These are phyloP conservation scores for Rotaria magnacalcarata DNA, from an alignment of 2,888 invertebrate species.

Conservation along the genomic window DNA sequence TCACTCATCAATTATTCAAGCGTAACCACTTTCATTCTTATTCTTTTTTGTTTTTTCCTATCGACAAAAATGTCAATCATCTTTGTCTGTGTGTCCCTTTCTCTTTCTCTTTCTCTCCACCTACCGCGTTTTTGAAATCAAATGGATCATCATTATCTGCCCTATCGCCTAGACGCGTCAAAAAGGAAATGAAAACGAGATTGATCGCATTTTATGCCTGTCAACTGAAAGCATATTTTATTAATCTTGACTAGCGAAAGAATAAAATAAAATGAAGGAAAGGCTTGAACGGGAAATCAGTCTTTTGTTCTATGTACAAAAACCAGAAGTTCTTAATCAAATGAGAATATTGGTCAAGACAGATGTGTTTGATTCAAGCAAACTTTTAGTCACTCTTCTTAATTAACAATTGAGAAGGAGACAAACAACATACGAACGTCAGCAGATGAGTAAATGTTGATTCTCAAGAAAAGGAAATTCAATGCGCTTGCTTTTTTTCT, in stretches of 20 bases:
- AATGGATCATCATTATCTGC: constrained; percentile 36
- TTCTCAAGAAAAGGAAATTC: constrained; percentile 25
- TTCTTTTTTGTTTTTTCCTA: background rate
- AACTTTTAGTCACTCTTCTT: constrained; percentile 27
- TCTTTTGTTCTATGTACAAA: background rate
- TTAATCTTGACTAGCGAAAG: background rate
- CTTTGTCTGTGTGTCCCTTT: background rate
- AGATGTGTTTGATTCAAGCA: constrained; percentile 26
- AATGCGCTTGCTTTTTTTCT: background rate
- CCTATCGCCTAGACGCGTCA: constrained; percentile 26
- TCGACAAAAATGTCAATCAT: constrained; percentile 22
- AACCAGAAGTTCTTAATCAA: constrained; percentile 17
- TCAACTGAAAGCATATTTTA: background rate
- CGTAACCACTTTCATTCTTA: constrained; percentile 12
- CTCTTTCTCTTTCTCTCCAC: too few relatives aligned
- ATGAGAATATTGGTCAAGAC: background rate
- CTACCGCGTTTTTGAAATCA: background rate
- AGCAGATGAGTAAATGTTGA: constrained; percentile 35
- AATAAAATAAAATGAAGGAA: background rate
- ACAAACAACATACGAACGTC: constrained; percentile 11
- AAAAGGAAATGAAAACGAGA: constrained; percentile 14
- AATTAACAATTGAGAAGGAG: constrained; percentile 20
- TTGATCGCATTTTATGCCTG: constrained; percentile 33
- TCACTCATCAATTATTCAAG: constrained; percentile 22
- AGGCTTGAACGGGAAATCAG: background rate